Percentiles rank a stretch among this genome's conserved stretches.
Evolutionary conservation across 2,888 invertebrate species (phyloP).

Genomic region (Arrhopalites spinosus): DNA sequence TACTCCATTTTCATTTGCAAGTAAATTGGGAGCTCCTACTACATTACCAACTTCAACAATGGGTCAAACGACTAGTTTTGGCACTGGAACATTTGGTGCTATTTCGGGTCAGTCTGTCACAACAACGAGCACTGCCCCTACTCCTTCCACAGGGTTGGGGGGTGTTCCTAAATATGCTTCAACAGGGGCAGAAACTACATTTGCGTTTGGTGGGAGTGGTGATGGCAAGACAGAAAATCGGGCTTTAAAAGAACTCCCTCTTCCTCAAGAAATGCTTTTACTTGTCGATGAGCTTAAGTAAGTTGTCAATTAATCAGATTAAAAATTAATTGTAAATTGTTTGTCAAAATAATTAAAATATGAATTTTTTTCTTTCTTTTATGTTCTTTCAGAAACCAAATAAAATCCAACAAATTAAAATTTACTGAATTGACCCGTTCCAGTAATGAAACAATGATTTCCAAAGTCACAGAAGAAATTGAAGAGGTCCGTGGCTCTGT

Average conservation of each 20-base stretch:
- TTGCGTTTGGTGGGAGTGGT: constrained; percentile 32
- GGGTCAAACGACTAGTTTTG: background rate
- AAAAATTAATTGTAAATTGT: background rate
- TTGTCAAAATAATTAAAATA: too few species aligned
- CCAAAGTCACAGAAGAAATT: constrained; percentile 36
- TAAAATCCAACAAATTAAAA: constrained; percentile 33
- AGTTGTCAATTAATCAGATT: background rate
- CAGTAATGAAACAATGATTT: constrained; percentile 30
- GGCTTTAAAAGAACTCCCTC: constrained; percentile 27
- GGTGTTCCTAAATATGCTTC: constrained; percentile 32
- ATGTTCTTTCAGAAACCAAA: constrained; percentile 37
- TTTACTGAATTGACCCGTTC: constrained; percentile 30
- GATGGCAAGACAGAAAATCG: constrained; percentile 35
- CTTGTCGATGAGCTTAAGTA: constrained; percentile 40
- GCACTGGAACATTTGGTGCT: constrained; percentile 11
- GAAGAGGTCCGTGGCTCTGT: constrained; percentile 33
- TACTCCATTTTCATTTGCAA: background rate
- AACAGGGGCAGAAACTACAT: constrained; percentile 27
- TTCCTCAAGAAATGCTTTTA: constrained; percentile 28
- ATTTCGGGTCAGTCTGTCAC: background rate
- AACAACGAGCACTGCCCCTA: constrained; percentile 1
- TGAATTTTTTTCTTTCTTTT: constrained; percentile 1
- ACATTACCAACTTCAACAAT: background rate
- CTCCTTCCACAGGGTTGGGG: constrained; percentile 24
- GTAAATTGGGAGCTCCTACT: background rate